Evolutionary conservation across 2,888 invertebrate genomes (phyloP), one percentile per base, ranked within the genome.

Genomic region (Galerucella nymphaeae): DNA sequence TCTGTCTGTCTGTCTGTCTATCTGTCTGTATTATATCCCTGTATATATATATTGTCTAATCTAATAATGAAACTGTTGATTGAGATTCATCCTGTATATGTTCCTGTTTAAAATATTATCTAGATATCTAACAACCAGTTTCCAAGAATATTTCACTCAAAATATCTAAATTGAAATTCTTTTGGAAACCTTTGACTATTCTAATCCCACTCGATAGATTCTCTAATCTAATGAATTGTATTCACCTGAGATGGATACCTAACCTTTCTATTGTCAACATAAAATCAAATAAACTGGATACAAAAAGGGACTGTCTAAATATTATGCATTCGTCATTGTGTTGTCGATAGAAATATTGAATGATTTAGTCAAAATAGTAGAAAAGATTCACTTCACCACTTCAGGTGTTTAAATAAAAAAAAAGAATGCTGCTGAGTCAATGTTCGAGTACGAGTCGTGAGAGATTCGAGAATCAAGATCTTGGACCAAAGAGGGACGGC

Each of bases 331-430:
- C 74, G 71, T 76, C 71, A 75, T 76, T 76, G 73, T 75, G 63
- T 70, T 71, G 48, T 75, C 45, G 71, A 76, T 76, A 70, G 73
- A 76, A 67, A 72, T 73, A 66, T 62, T 50, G 70, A 70, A 71
- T 66, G 61, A 73, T 74, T 73, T 72, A 72, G 74, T 71, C 73
- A 65, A 70, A 73, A 76, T 74, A 72, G 65, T 69, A 68, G 62
- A 70, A 72, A 76, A 74, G 59, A 67, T 50, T 76, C 76, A 72
- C 73, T 70, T 76, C 74, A 72, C 71, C 76, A 74, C 76, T 74
- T 76, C 73, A 75, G 75, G 76, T 75, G 75, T 76, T 75, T 73
- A 62, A 72, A 67, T 4, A 30, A 30, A 74, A 57, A 55, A 67
- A 58, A 13, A 62, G 30, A 61, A 72, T 66, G 67, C 67, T 71